Base-by-base conservation (phyloP, 1,140 invertebrate genomes). In the Linepithema humile region DNA sequence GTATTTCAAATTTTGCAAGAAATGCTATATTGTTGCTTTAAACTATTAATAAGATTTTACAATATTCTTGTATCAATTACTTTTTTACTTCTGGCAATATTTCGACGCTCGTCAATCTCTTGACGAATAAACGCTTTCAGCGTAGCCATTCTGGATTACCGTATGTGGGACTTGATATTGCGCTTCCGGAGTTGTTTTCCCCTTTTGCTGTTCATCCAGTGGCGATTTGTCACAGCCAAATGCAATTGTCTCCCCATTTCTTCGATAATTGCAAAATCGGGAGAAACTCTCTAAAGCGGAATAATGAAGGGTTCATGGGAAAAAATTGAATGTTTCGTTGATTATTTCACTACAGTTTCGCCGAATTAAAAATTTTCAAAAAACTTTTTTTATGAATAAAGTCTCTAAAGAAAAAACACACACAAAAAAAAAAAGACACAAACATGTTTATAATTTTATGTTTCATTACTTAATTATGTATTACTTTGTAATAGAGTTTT, bases 241-340 rank as follows among this genome's bases (percentile, higher is more conserved):
- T 88, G 88, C 88, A 89, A 89, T 89, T 89, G 88, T 88, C 84
- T 74, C 80, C 78, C 57, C 59, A 84, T 89, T 89, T 86, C 87
- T 88, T 88, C 88, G 84, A 88, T 89, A 89, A 89, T 89, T 89
- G 87, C 87, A 72, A 89, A 89, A 88, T 89, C 88, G 88, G 57
- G 26, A 62, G 88, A 88, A 78, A 55, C 38, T 80, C 32, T 35
- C 55, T 75, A 60, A 74, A 74, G 35, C 57, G 55, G 15, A 60
- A 60, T 75, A 40, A 82, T 17, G 53, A 48, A 75, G 23, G 23
- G 45, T 48, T 45, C 29, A 60, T 0, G 53, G n/a, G 26, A 43
- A 65, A 82, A 73, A 82, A 70, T 23, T 40, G n/a, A 17, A 74
- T 6, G 32, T 59, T 59, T 74, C 17, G 26, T 80, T 29, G 26